phyloP scores from a whole-genome alignment of 2,113 vertebrate genomes.

The Symphodus melops region DNA sequence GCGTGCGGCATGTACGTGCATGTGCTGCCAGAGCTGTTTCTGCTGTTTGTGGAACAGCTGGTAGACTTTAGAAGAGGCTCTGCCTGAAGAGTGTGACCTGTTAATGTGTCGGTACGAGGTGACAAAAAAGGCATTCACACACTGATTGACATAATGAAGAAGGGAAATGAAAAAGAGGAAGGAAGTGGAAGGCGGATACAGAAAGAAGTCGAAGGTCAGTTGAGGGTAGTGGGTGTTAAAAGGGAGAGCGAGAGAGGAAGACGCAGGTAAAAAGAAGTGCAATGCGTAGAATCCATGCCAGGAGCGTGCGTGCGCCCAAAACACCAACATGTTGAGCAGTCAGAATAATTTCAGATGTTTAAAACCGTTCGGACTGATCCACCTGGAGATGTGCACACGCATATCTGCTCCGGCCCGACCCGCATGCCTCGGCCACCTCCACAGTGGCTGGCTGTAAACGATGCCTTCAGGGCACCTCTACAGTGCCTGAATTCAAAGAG shows the following conservation, averaged over 20 bases:
- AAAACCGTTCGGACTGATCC: no score
- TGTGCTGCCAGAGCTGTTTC: conserved; percentile 3
- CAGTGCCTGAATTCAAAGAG: conserved; percentile 17
- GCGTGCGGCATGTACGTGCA: conserved; percentile 10
- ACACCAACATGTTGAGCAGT: no score
- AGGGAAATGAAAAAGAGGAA: neutral
- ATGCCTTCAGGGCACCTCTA: conserved; percentile 28
- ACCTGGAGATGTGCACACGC: no score
- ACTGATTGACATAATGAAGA: neutral
- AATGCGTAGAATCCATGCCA: neutral
- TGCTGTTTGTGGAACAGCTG: conserved; percentile 31
- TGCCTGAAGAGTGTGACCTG: neutral
- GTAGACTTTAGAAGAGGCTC: conserved; percentile 16
- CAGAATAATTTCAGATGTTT: no score
- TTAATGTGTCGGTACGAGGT: neutral
- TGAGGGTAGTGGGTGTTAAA: neutral
- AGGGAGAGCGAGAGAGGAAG: neutral
- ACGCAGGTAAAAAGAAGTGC: conserved; percentile 13
- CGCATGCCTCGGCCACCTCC: conserved; percentile 15
- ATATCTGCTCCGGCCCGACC: neutral
- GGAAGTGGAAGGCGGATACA: neutral
- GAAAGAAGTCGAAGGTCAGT: neutral
- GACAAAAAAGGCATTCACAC: neutral
- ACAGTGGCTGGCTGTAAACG: conserved; percentile 29
- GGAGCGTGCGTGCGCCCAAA: no score